Conservation (phyloP, 2,797 vertebrate genomes). For the Chrysolophus pictus region DNA sequence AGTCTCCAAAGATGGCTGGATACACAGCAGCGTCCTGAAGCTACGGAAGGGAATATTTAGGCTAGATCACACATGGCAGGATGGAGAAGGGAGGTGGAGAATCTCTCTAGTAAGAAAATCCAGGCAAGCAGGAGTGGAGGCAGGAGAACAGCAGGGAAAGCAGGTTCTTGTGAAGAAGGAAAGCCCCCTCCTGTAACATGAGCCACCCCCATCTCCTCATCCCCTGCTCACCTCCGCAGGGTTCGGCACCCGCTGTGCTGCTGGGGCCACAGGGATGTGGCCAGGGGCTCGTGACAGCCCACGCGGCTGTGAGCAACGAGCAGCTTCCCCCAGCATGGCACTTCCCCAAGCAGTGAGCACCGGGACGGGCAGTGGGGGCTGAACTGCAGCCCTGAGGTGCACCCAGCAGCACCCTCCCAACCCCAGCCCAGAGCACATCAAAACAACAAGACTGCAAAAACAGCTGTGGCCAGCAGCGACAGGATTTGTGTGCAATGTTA, state of each 20-base stretch:
- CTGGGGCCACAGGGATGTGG: not conserved
- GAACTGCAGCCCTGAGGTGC: fast-evolving
- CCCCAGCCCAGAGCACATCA: not conserved
- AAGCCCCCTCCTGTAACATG: not conserved
- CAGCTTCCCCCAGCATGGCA: slow-evolving; percentile 59
- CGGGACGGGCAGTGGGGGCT: fast-evolving
- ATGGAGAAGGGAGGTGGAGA: slow-evolving; percentile 28
- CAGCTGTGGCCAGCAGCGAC: not conserved
- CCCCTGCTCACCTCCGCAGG: slow-evolving; percentile 9
- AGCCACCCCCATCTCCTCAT: not conserved
- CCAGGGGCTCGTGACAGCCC: slow-evolving; percentile 50
- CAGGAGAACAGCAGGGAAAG: not conserved
- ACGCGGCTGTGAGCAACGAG: slow-evolving; percentile 36
- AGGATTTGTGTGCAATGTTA: not conserved
- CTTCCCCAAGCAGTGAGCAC: slow-evolving; percentile 57
- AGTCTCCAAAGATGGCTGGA: slow-evolving; percentile 73
- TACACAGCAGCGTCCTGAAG: slow-evolving; percentile 73
- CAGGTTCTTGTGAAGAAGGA: not conserved
- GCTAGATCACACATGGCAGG: slow-evolving; percentile 17
- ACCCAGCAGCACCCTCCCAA: not conserved
- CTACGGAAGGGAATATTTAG: slow-evolving; percentile 70
- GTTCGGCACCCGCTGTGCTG: not conserved
- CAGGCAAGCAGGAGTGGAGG: not conserved
- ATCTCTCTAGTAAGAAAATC: not conserved
- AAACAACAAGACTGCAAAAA: not conserved